Evolutionary conservation across 2,797 vertebrate genomes (phyloP).

Genomic region (Amphiprion clarkii): DNA sequence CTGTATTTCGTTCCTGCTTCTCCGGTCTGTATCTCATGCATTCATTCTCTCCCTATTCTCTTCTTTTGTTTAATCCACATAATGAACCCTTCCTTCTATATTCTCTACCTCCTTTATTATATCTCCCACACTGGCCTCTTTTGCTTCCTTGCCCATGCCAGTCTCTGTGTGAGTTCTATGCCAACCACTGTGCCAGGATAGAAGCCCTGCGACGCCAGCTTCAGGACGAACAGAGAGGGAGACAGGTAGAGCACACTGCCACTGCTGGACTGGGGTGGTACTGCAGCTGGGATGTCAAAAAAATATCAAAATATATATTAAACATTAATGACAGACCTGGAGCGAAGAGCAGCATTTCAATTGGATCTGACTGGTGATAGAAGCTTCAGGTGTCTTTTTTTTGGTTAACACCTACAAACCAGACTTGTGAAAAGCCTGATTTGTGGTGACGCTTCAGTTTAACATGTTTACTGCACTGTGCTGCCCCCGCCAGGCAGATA

Average conservation of each 20-base stretch:
- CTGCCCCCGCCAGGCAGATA: constrained; percentile 31
- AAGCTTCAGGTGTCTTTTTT: constrained; percentile 21
- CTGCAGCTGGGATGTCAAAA: constrained; percentile 59
- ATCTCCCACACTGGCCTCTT: constrained; percentile 72
- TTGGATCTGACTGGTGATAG: constrained; percentile 17
- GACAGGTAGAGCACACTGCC: constrained; percentile 86
- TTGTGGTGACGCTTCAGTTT: constrained; percentile 28
- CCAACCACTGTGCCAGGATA: constrained; percentile 82
- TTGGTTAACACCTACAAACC: constrained; percentile 32
- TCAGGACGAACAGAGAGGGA: constrained; percentile 78
- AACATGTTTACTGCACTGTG: constrained; percentile 7
- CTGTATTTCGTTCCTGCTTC: constrained; percentile 24
- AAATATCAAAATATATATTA: neutral
- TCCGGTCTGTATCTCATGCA: constrained; percentile 30
- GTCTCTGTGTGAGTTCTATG: constrained; percentile 86
- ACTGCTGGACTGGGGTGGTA: constrained; percentile 78
- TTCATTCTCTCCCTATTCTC: constrained; percentile 47
- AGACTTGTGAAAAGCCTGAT: constrained; percentile 31
- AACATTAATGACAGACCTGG: neutral
- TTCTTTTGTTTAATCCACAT: constrained; percentile 61
- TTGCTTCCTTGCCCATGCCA: constrained; percentile 76
- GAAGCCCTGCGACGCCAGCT: constrained; percentile 77
- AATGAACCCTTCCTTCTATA: constrained; percentile 74
- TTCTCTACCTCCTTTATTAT: constrained; percentile 66
- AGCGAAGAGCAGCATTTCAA: constrained; percentile 16